Conservation (phyloP, 2,797 vertebrate genomes). For the Champsocephalus esox region DNA sequence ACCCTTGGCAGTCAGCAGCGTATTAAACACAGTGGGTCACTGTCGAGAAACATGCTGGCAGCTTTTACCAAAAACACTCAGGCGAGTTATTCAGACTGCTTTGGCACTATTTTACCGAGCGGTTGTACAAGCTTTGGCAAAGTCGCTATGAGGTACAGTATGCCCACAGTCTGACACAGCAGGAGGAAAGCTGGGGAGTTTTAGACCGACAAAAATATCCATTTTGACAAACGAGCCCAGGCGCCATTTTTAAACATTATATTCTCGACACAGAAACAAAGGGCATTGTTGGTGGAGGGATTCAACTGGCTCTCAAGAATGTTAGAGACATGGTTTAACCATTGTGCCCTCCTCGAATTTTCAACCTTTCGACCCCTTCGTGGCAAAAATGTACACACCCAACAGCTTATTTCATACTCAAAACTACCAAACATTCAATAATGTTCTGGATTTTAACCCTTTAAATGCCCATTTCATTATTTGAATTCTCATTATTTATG, state of each 20-base stretch:
- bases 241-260: slow-evolving; percentile 53
- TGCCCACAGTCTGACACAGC: slow-evolving; percentile 31
- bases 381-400: too few species aligned
- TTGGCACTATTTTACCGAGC: slow-evolving; percentile 51
- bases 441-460: too few species aligned
- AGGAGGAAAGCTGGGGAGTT: slow-evolving; percentile 30
- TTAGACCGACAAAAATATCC: slow-evolving; percentile 41
- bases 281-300: slow-evolving; percentile 63
- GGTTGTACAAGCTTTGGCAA: slow-evolving; percentile 54
- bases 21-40: slow-evolving; percentile 76
- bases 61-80: slow-evolving; percentile 44
- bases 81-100: slow-evolving; percentile 43
- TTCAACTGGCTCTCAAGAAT: slow-evolving; percentile 50
- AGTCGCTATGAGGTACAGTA: slow-evolving; percentile 30
- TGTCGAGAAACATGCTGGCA: slow-evolving; percentile 72
- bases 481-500: too few species aligned
- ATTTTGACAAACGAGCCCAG: slow-evolving; percentile 52
- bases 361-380: too few species aligned
- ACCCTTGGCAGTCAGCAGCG: slow-evolving; percentile 69
- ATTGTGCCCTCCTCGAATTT: too few species aligned
- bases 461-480: too few species aligned
- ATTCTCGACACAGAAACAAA: slow-evolving; percentile 64
- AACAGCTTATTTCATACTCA: too few species aligned
- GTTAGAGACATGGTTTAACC: slow-evolving; percentile 53
- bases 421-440: too few species aligned